Conservation (phyloP, 1,140 invertebrate species). For the Drosophila persimilis region DNA sequence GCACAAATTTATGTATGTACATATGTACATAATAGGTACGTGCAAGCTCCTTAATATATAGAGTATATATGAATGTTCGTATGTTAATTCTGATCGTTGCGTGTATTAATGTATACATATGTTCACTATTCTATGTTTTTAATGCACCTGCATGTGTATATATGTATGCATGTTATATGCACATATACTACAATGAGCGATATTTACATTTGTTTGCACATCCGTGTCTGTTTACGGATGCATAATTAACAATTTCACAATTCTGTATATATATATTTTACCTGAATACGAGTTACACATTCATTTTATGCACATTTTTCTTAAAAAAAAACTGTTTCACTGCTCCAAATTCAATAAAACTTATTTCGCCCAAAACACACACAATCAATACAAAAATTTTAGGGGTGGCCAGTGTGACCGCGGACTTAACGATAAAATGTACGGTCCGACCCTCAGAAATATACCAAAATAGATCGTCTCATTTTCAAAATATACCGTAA, state of each 20-base stretch:
- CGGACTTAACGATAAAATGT: no score
- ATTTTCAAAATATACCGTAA: no score
- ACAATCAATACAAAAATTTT: conserved; percentile 73
- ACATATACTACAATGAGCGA: conserved; percentile 20
- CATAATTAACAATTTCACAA: not conserved
- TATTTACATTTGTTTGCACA: conserved; percentile 26
- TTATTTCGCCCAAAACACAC: conserved; percentile 64
- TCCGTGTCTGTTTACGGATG: conserved; percentile 3
- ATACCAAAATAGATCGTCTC: no score
- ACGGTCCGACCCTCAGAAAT: no score
- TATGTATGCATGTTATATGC: conserved; percentile 14
- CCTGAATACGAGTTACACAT: conserved; percentile 40
- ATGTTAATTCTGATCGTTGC: conserved; percentile 1
- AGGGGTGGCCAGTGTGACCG: conserved; percentile 28
- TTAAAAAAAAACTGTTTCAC: conserved; percentile 50
- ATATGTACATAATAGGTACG: not conserved
- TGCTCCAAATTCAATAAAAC: conserved; percentile 64
- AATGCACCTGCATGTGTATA: conserved; percentile 8
- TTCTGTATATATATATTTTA: conserved; percentile 24
- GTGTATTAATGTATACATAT: no score
- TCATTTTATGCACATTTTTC: conserved; percentile 41
- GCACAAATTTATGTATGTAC: not conserved
- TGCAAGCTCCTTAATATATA: not conserved
- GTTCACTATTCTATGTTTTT: no score
- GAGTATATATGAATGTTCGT: not conserved